Conservation (phyloP, 92 coral and sea anemone genomes). For the Phymanthus crucifer region DNA sequence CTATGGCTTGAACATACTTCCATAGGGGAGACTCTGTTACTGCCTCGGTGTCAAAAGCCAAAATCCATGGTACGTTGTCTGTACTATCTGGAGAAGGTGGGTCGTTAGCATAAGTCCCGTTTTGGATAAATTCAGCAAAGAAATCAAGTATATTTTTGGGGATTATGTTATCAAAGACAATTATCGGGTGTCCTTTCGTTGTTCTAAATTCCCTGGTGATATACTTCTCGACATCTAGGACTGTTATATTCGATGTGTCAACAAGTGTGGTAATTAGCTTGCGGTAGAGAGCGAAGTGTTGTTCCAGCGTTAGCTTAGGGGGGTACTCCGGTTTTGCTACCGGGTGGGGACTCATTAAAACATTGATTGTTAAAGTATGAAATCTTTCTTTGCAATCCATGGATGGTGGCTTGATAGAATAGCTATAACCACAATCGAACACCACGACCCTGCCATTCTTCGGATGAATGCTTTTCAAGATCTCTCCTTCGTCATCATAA, state of each 20-base stretch:
- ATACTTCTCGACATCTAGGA: conserved; percentile 39
- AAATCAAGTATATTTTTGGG: conserved; percentile 44
- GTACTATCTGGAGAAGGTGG: conserved; percentile 60
- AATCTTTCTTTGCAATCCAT: conserved; percentile 44
- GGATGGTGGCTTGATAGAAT: conserved; percentile 70
- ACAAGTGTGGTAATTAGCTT: neutral
- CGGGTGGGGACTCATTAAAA: conserved; percentile 1
- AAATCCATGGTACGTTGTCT: conserved; percentile 84
- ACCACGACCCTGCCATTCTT: conserved; percentile 61
- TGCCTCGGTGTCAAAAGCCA: conserved; percentile 63
- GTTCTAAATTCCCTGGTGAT: conserved; percentile 63
- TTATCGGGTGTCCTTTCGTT: conserved; percentile 47
- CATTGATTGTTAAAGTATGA: conserved; percentile 44
- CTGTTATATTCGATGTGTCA: conserved; percentile 1
- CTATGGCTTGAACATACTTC: conserved; percentile 52
- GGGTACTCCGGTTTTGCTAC: neutral
- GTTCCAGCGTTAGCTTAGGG: neutral
- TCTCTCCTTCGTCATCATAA: conserved; percentile 62
- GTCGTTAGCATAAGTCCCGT: conserved; percentile 55
- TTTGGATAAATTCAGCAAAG: conserved; percentile 36
- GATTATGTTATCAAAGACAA: conserved; percentile 66
- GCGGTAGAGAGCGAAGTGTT: neutral
- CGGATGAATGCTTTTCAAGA: conserved; percentile 64
- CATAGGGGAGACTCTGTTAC: conserved; percentile 60
- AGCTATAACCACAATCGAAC: conserved; percentile 47